Base-by-base conservation (phyloP, 2,888 invertebrate genomes). In the Mallateleia sp. region DNA sequence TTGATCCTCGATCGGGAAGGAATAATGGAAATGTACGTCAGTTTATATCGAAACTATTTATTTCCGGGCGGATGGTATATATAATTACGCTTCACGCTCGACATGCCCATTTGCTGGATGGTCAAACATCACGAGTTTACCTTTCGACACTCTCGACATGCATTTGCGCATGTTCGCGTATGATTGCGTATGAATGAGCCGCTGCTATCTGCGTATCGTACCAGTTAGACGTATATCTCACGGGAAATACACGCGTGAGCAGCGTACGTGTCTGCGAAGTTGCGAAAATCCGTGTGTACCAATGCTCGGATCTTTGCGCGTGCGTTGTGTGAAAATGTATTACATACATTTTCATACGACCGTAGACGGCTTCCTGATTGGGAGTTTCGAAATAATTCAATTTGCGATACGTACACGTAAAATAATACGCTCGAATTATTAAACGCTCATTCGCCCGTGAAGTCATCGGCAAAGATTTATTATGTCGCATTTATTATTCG, bases 51-150 rank as follows among this genome's bases (percentile, higher is more conserved):
- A 54, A 80, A 80, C 62, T 66, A 66, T 47, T 72, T 72, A 72
- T 64, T 81, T 69, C 38, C 52, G 54, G 22, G 60, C 67, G 52
- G 38, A 64, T 77, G 84, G 47, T 66, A 45, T 75, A 66, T 77
- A 81, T 77, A 81, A 86, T 86, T 86, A 78, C 74, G 66, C 32
- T 78, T 81, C 47, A 50, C 69, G 64, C 80, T 56, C 32, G 58
- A 77, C 77, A 71, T 75, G 50, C 58, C 38, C 64, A 58, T 86
- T 86, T 72, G 56, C 67, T 75, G 62, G 58, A 28, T 67, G 77
- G 69, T 85, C 81, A 81, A 86, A 81, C 85, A 77, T 66, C 77
- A 58, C 71, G 34, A 72, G 81, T 81, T 86, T 86, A 81, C 81
- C 66, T 86, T 81, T 81, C 81, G 66, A 77, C 81, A 66, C 77